A percentile compares a stretch with the other conserved stretches of the same genome.
These are phyloP conservation scores for Erpornis zantholeuca DNA, from an alignment of 2,113 vertebrate genomes.

Conservation along the genomic window DNA sequence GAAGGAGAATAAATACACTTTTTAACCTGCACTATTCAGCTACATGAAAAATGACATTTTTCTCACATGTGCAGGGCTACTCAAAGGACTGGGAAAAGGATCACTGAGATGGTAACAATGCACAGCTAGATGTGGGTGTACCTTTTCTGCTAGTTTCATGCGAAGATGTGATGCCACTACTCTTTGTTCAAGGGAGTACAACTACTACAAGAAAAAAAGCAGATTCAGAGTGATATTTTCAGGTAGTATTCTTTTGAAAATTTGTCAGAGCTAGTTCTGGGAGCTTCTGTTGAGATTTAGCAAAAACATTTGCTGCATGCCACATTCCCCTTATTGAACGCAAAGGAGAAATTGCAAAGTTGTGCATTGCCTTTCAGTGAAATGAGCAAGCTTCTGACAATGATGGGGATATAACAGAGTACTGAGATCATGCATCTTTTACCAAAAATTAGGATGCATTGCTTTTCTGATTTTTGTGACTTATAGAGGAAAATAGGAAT, in stretches of 20 bases:
- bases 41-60: not conserved
- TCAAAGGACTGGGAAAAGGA: not conserved
- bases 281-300: not conserved
- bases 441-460: not conserved
- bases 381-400: not conserved
- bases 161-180: not conserved
- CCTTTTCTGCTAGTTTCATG: not conserved
- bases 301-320: not conserved
- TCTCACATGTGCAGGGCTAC: not conserved
- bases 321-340: not conserved
- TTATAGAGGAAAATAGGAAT: not conserved
- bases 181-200: not conserved
- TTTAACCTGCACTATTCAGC: not conserved
- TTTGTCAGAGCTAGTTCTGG: not conserved
- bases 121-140: not conserved
- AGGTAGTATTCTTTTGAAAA: not conserved
- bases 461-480: not conserved
- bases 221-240: not conserved
- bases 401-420: not conserved
- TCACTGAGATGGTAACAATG: not conserved
- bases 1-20: not conserved
- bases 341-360: not conserved
- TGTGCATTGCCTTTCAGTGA: not conserved
- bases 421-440: not conserved
- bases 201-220: not conserved